Evolutionary conservation across 2,113 vertebrate genomes (phyloP).

Genomic region (Oncorhynchus masou): DNA sequence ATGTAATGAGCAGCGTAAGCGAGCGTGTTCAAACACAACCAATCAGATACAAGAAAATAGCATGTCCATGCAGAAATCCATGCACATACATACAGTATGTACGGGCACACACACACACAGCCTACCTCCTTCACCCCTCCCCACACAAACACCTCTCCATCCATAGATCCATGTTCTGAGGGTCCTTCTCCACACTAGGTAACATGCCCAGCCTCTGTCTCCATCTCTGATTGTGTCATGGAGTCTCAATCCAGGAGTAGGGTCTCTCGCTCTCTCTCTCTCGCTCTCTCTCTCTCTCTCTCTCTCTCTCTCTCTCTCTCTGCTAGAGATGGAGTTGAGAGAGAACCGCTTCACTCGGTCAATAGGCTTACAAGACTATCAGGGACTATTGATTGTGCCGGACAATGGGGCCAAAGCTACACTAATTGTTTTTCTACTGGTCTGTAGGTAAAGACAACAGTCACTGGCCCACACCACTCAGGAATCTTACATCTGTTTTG

Average conservation of each 20-base stretch:
- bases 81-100: background rate
- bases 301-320: too few relatives aligned
- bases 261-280: too few relatives aligned
- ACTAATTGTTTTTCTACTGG: constrained; percentile 80
- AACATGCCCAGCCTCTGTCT: too few relatives aligned
- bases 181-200: too few relatives aligned
- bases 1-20: too few relatives aligned
- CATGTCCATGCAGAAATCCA: background rate
- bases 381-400: constrained; percentile 73
- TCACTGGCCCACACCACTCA: constrained; percentile 62
- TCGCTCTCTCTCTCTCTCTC: too few relatives aligned
- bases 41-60: background rate
- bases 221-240: constrained; percentile 14
- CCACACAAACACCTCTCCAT: constrained; percentile 15
- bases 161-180: too few relatives aligned
- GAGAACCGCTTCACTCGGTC: constrained; percentile 61
- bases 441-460: constrained; percentile 74
- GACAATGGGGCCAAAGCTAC: constrained; percentile 71
- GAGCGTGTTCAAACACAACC: background rate
- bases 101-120: background rate
- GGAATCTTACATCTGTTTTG: constrained; percentile 76
- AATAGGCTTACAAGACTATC: constrained; percentile 76
- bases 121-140: constrained; percentile 48
- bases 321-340: constrained; percentile 62
- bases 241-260: background rate